Percentiles rank a stretch among this genome's conserved stretches.
Evolutionary conservation across 2,888 invertebrate species (phyloP).

Genomic region (Plusia festucae): DNA sequence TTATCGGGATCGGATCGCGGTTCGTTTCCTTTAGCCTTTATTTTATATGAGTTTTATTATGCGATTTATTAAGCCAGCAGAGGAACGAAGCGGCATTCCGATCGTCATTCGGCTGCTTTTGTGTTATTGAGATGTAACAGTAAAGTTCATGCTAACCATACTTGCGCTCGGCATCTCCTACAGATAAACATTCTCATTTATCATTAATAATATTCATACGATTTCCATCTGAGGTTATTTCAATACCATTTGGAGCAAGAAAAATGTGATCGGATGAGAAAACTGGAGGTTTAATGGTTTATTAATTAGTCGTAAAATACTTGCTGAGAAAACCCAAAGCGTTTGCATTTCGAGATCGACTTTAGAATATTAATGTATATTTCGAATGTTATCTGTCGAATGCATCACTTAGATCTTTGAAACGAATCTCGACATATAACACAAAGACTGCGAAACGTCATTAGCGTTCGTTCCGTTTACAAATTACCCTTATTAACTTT

Average conservation of each 20-base stretch:
- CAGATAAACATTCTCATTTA: conserved; percentile 36
- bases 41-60: conserved; percentile 75
- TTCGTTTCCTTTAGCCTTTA: conserved; percentile 67
- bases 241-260: conserved; percentile 37
- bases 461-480: conserved; percentile 49
- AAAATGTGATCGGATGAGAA: conserved; percentile 36
- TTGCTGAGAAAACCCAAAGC: conserved; percentile 38
- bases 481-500: conserved; percentile 54
- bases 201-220: conserved; percentile 43
- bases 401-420: conserved; percentile 46
- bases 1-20: conserved; percentile 75
- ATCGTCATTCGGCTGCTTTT: conserved; percentile 65
- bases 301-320: conserved; percentile 54
- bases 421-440: conserved; percentile 37
- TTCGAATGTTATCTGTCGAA: conserved; percentile 42
- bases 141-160: conserved; percentile 44
- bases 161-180: conserved; percentile 25
- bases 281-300: conserved; percentile 44
- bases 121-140: conserved; percentile 72
- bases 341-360: conserved; percentile 34
- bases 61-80: conserved; percentile 71
- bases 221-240: conserved; percentile 29
- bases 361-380: conserved; percentile 43
- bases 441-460: conserved; percentile 50
- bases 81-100: conserved; percentile 71